These are phyloP conservation scores for Cisticola juncidis DNA, from an alignment of 2,113 vertebrate species.

Conservation along the genomic window DNA sequence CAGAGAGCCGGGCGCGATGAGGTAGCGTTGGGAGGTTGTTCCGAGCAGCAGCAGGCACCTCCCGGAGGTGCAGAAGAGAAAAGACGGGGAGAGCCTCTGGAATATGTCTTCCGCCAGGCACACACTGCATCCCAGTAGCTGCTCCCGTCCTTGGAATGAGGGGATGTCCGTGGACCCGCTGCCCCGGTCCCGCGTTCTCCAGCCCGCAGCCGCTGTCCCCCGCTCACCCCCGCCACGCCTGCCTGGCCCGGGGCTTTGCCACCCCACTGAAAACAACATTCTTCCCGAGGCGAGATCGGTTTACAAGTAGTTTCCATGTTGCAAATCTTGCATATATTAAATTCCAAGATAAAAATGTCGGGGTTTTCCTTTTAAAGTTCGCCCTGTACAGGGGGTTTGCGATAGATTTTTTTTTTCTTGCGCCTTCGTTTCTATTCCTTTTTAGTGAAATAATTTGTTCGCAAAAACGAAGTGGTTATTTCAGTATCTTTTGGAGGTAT, in stretches of 20 bases:
- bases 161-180: no score
- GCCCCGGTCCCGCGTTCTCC: neutral
- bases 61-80: neutral
- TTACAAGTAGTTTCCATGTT: neutral
- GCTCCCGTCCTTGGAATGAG: neutral
- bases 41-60: neutral
- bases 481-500: neutral
- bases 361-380: neutral
- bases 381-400: accelerated
- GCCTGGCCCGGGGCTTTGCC: neutral
- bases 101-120: neutral
- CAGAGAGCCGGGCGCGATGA: neutral
- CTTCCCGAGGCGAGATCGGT: neutral
- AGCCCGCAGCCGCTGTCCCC: neutral
- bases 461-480: neutral
- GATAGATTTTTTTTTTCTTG: neutral
- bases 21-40: neutral
- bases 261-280: neutral
- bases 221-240: neutral
- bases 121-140: neutral
- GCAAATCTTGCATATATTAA: neutral
- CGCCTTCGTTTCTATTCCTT: neutral
- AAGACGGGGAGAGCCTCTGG: neutral
- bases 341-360: neutral
- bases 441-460: neutral